Evolutionary conservation across 2,888 invertebrate genomes (phyloP), one percentile per base, ranked within the genome.

Genomic region (Drosophila subquinaria): DNA sequence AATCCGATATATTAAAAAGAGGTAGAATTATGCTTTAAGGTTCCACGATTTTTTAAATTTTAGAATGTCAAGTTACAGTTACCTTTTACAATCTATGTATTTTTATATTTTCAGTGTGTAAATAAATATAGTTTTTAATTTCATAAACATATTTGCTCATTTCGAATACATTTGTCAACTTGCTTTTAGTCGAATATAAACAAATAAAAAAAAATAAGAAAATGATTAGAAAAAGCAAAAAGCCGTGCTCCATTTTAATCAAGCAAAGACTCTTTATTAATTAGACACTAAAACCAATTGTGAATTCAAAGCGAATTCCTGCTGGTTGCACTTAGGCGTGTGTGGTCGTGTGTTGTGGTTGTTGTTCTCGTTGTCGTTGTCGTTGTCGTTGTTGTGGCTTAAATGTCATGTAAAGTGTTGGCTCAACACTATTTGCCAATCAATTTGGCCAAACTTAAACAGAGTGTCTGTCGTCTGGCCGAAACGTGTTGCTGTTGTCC

Each of bases 401-500:
- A 13, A 42, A 33, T 53, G 62, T 9, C 45, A 38, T 47, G 45
- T 27, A 17, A 33, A 63, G 55, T 56, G 51, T 60, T 53, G n/a
- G 15, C 40, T 20, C 35, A 64, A 55, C 71, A 60, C 62, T 47
- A 43, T 59, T 53, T 4, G 50, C 40, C 68, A 68, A 73, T 55
- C 65, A 53, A 59, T 60, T 56, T 52, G 51, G 27, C 62, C 64
- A 47, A 57, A 35, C 10, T 55, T 42, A 42, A 56, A 42, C 43
- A 45, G 27, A 3, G 9, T 23, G 36, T 35, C 15, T 43, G 40
- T 27, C 13, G 50, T 35, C 50, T 50, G 47, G 40, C 20, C 27
- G 15, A 42, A 47, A 38, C 56, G 10, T 43, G 61, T 27, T 27
- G 17, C 27, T 27, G 27, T 6, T 30, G 17, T 36, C n/a, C 45